phyloP scores from a whole-genome alignment of 2,888 invertebrate genomes.

The Gymnocheta viridis region DNA sequence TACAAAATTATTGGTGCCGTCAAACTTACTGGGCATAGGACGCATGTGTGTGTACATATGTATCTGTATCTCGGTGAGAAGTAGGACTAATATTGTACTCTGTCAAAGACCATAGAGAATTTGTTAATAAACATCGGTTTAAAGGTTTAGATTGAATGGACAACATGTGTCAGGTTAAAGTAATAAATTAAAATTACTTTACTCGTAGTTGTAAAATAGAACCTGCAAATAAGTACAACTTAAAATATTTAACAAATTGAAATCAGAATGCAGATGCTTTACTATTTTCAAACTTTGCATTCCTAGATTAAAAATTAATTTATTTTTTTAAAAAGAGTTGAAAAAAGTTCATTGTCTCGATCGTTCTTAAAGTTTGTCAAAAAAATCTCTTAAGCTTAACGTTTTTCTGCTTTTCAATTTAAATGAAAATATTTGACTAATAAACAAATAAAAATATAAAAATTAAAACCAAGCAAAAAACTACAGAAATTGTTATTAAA shows the following conservation, averaged over 20 bases:
- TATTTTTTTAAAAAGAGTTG: background rate
- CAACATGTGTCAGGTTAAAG: slow-evolving; percentile 51
- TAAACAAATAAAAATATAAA: slow-evolving; percentile 13
- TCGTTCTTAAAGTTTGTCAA: too few species aligned
- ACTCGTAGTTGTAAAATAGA: background rate
- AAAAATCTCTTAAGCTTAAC: background rate
- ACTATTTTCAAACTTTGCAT: too few species aligned
- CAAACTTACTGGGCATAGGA: background rate
- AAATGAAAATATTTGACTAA: slow-evolving; percentile 18
- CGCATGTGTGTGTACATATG: too few species aligned
- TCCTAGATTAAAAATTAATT: background rate
- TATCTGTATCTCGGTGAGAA: background rate
- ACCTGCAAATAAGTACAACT: background rate
- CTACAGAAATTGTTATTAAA: slow-evolving; percentile 22
- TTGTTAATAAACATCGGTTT: slow-evolving; percentile 44
- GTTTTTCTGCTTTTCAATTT: slow-evolving; percentile 15
- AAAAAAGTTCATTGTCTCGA: background rate
- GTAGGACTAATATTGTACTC: background rate
- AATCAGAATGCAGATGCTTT: too few species aligned
- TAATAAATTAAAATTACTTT: slow-evolving; percentile 57
- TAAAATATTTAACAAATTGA: background rate
- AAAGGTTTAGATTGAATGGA: slow-evolving; percentile 31
- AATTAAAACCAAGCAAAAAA: background rate
- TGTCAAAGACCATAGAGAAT: background rate
- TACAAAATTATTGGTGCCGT: background rate